These are phyloP conservation scores for Slavum lentiscoides DNA, from an alignment of 2,888 invertebrate species.

Conservation along the genomic window DNA sequence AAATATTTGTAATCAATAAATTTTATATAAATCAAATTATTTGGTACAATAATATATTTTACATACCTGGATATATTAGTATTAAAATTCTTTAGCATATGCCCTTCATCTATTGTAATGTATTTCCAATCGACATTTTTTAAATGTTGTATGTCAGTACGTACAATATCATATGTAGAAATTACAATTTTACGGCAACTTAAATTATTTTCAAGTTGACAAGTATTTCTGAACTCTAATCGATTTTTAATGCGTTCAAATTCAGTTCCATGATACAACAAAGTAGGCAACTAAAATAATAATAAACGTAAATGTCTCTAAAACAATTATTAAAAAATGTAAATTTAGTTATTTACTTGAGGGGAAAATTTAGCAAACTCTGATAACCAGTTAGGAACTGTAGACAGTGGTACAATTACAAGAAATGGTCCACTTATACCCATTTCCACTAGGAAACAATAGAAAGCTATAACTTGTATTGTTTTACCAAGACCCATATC, in stretches of 20 bases:
- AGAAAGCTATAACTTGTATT: conserved; percentile 66
- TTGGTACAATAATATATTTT: not conserved
- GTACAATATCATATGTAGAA: conserved; percentile 65
- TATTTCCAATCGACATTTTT: conserved; percentile 64
- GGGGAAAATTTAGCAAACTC: conserved; percentile 72
- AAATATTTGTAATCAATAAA: not conserved
- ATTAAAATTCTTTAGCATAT: conserved; percentile 69
- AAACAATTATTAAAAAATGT: not conserved
- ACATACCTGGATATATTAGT: conserved; percentile 64
- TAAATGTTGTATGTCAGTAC: conserved; percentile 61
- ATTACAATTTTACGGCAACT: conserved; percentile 65
- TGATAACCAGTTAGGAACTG: conserved; percentile 69
- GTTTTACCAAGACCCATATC: conserved; percentile 74
- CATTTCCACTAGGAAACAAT: conserved; percentile 63
- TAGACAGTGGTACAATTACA: conserved; percentile 71
- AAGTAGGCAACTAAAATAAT: conserved; percentile 32
- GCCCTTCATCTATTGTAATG: conserved; percentile 73
- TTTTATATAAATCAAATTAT: not conserved
- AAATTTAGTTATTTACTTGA: conserved; percentile 58
- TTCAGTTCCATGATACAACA: conserved; percentile 40
- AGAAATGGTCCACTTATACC: conserved; percentile 64
- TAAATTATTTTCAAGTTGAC: conserved; percentile 19
- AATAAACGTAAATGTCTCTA: conserved; percentile 30
- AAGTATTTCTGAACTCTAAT: not conserved
- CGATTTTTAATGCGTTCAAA: not conserved